Evolutionary conservation across 2,113 vertebrate species (phyloP).

Genomic region (Tachycineta bicolor): DNA sequence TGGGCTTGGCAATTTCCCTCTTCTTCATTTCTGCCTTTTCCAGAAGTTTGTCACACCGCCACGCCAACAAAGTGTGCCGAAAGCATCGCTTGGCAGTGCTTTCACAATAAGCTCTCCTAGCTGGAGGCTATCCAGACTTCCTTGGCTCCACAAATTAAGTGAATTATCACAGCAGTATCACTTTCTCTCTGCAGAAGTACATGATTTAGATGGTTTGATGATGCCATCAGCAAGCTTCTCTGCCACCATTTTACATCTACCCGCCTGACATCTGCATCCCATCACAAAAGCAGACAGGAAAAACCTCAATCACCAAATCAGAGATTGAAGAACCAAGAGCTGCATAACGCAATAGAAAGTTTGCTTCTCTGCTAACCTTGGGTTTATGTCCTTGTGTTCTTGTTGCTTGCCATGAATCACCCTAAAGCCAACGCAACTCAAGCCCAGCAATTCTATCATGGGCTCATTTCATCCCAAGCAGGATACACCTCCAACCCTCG

Average conservation of each 20-base stretch:
- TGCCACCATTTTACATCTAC: background rate
- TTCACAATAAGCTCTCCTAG: background rate
- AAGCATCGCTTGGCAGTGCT: background rate
- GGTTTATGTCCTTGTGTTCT: background rate
- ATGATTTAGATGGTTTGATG: background rate
- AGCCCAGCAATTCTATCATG: background rate
- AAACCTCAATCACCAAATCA: background rate
- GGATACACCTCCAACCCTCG: background rate
- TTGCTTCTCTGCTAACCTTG: background rate
- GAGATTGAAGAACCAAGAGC: background rate
- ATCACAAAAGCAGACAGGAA: background rate
- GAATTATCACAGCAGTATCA: background rate
- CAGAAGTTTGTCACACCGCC: background rate
- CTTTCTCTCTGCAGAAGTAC: background rate
- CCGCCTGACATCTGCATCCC: background rate
- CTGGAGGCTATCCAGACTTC: background rate
- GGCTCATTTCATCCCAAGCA: background rate
- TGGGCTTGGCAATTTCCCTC: background rate
- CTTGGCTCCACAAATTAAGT: background rate
- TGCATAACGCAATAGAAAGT: background rate
- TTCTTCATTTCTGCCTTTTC: conserved; percentile 7
- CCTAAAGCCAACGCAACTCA: background rate
- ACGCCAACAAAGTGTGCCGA: background rate
- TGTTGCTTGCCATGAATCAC: fast-evolving
- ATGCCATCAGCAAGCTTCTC: background rate